These are phyloP conservation scores for Meloidogyne floridensis DNA, from an alignment of 1,140 invertebrate genomes.

Conservation along the genomic window DNA sequence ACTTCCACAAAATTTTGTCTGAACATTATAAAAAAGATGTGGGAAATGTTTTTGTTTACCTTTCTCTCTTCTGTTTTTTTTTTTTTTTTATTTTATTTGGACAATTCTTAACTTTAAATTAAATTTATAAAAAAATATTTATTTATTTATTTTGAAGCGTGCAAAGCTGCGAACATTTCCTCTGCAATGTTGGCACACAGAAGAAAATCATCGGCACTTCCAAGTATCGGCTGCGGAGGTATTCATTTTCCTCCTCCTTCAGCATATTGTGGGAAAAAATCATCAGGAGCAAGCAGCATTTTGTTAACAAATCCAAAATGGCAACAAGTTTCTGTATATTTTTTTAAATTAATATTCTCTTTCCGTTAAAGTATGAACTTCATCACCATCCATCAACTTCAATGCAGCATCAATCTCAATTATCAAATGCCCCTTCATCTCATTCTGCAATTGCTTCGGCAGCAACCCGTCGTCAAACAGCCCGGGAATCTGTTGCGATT, in stretches of 20 bases:
- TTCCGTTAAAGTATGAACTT: background rate
- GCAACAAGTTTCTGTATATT: constrained; percentile 2
- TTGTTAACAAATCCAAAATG: constrained; percentile 22
- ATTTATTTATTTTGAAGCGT: constrained; percentile 36
- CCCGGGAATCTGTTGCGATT: constrained; percentile 50
- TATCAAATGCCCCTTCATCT: background rate
- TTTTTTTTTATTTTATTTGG: background rate
- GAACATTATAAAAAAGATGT: constrained; percentile 17
- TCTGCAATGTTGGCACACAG: constrained; percentile 52
- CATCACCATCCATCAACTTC: background rate
- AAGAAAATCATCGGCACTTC: constrained; percentile 39
- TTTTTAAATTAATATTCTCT: background rate
- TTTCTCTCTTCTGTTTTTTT: background rate
- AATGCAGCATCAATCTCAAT: background rate
- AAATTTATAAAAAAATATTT: constrained; percentile 17
- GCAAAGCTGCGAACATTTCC: constrained; percentile 52
- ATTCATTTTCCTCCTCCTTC: constrained; percentile 12
- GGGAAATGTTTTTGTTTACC: constrained; percentile 16
- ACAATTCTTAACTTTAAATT: constrained; percentile 4
- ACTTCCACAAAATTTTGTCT: constrained; percentile 2
- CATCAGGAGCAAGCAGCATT: constrained; percentile 13
- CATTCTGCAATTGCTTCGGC: constrained; percentile 28
- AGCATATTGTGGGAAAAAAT: constrained; percentile 19
- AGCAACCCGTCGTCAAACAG: constrained; percentile 42
- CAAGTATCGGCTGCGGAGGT: constrained; percentile 10